Evolutionary conservation across 2,797 vertebrate genomes (phyloP).

Genomic region (Chanos chanos): DNA sequence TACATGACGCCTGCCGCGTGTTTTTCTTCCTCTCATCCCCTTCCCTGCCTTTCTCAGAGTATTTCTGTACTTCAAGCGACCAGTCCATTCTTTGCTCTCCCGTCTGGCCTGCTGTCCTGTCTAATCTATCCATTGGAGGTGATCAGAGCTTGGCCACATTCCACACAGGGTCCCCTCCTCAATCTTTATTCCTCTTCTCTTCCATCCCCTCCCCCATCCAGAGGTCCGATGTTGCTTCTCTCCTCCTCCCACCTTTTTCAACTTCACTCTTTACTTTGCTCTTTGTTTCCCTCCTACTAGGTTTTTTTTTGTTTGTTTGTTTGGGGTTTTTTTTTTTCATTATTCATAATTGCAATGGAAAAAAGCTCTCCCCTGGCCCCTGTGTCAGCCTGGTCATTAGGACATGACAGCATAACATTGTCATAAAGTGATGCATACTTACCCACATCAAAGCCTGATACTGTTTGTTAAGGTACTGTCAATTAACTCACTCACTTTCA

Average conservation of each 20-base stretch:
- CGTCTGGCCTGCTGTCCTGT: constrained; percentile 58
- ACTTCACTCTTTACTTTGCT: not conserved
- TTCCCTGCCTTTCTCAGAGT: constrained; percentile 9
- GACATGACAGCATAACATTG: constrained; percentile 6
- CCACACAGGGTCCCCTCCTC: constrained; percentile 55
- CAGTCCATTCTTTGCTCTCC: constrained; percentile 25
- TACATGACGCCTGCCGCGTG: not conserved
- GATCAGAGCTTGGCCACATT: constrained; percentile 74
- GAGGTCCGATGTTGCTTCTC: constrained; percentile 14
- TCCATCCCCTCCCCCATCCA: constrained; percentile 6
- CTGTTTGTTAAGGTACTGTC: too few species aligned
- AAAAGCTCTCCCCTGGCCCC: not conserved
- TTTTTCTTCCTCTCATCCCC: not conserved
- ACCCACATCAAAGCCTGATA: too few species aligned
- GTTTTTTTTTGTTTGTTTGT: constrained; percentile 19
- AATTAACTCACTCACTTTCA: too few species aligned
- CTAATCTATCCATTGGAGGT: constrained; percentile 64
- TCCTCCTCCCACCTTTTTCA: constrained; percentile 22
- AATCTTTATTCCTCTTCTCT: constrained; percentile 17
- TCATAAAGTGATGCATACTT: constrained; percentile 31
- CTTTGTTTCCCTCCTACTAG: constrained; percentile 32
- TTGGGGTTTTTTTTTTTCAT: too few species aligned
- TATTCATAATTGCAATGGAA: too few species aligned
- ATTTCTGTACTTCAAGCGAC: constrained; percentile 9
- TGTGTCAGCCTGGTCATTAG: constrained; percentile 25